Evolutionary conservation across 2,888 invertebrate species (phyloP).

Genomic region (Lumbricus terrestris): DNA sequence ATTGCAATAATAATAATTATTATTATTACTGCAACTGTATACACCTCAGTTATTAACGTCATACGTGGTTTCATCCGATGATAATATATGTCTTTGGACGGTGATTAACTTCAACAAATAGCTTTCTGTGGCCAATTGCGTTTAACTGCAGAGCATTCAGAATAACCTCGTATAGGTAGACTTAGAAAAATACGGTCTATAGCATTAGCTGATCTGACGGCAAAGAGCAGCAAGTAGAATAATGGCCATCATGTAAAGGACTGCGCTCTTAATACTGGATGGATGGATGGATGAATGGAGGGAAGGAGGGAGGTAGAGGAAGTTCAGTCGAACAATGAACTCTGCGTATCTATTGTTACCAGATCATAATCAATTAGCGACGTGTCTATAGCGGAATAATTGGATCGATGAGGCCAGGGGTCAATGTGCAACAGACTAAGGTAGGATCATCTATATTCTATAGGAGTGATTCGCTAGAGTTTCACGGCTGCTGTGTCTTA

Average conservation of each 20-base stretch:
- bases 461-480: too few species aligned
- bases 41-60: not conserved
- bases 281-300: too few species aligned
- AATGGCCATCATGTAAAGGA: too few species aligned
- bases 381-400: not conserved
- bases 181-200: not conserved
- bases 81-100: too few species aligned
- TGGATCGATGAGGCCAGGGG: not conserved
- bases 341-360: not conserved
- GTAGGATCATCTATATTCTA: too few species aligned
- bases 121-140: not conserved
- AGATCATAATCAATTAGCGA: not conserved
- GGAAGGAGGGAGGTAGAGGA: not conserved
- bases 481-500: too few species aligned
- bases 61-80: not conserved
- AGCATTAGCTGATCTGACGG: not conserved
- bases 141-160: not conserved
- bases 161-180: not conserved
- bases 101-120: not conserved
- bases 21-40: too few species aligned
- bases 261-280: too few species aligned
- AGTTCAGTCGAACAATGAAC: not conserved
- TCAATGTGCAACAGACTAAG: too few species aligned
- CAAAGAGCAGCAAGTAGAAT: too few species aligned
- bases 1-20: not conserved